Evolutionary conservation across 2,888 invertebrate genomes (phyloP).

Genomic region (Bugulina stolonifera): DNA sequence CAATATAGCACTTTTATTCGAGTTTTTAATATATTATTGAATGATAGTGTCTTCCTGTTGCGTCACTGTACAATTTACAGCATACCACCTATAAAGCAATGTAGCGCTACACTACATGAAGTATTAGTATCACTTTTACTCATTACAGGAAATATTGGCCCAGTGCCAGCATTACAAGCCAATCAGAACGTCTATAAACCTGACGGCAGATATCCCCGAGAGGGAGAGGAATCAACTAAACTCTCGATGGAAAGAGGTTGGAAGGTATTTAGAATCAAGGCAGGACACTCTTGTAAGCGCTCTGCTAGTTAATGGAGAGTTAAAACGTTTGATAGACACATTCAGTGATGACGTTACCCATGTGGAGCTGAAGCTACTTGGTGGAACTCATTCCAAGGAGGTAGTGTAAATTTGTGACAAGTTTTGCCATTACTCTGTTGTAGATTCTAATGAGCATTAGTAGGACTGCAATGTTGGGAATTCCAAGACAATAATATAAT

Average conservation of each 20-base stretch:
- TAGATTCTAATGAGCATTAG: no score
- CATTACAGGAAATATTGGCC: not conserved
- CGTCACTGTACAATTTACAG: no score
- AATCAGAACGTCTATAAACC: not conserved
- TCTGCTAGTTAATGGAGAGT: not conserved
- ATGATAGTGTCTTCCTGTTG: no score
- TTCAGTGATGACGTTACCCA: not conserved
- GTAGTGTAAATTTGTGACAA: no score
- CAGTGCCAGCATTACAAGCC: slow-evolving; percentile 8
- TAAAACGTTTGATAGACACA: not conserved
- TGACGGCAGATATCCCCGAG: not conserved
- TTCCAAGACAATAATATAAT: no score
- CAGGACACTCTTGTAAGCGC: not conserved
- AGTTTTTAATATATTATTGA: no score
- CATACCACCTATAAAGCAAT: no score
- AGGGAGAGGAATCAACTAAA: not conserved
- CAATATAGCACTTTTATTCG: no score
- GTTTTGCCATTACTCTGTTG: no score
- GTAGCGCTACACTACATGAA: no score
- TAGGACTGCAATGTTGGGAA: no score
- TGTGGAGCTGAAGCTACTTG: slow-evolving; percentile 6
- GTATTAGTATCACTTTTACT: not conserved
- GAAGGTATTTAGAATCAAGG: not conserved
- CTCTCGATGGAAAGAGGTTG: not conserved
- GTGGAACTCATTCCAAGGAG: slow-evolving; percentile 9